Evolutionary conservation across 1,140 invertebrate species (phyloP), one percentile per base, ranked within the genome.

Genomic region (Amphibalanus amphitrite): DNA sequence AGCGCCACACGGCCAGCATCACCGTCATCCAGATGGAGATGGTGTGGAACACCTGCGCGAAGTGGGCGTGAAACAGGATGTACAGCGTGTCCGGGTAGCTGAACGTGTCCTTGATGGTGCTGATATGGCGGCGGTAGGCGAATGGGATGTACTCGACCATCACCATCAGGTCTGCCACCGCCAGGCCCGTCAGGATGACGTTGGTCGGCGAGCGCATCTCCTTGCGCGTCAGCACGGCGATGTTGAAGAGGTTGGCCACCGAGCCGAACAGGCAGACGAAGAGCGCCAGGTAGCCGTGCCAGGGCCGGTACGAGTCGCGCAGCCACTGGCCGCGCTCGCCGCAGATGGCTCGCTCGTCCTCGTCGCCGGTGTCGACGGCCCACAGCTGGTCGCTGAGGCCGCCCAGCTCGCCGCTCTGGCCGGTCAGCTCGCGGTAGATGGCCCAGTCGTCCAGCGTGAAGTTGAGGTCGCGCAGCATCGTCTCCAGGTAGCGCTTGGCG

Each of bases 91-190:
- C 74, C 74, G 69, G 75, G 78, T 26, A 74, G 73, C 26, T 76
- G 71, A 64, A 76, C 73, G 13, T 71, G 70, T n/a, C n/a, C n/a
- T n/a, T n/a, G n/a, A n/a, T n/a, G 25, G 73, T 72, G 30, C 74
- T 73, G 71, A 90, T 81, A 77, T 90, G 90, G 74, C 85, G 85
- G 77, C 92, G 90, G 67, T 87, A 82, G 0, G 88, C 86, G 78
- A 90, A 95, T 0, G 90, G 90, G 70, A 92, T 86, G 76, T 94
- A 95, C 74, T 92, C 90, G 29, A 90, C 77, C 91, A 94, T 94
- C 17, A 93, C 88, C 71, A 93, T 82, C 81, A 92, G 87, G 77
- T 95, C 91, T 6, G 89, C 87, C 0, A 90, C 86, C 0, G 92
- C 92, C 38, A 94, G 81, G 74, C 86, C 86, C 71, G 90, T 87